Evolutionary conservation across 2,113 vertebrate genomes (phyloP), one percentile per base, ranked within the genome.

Genomic region (Silurus glanis): DNA sequence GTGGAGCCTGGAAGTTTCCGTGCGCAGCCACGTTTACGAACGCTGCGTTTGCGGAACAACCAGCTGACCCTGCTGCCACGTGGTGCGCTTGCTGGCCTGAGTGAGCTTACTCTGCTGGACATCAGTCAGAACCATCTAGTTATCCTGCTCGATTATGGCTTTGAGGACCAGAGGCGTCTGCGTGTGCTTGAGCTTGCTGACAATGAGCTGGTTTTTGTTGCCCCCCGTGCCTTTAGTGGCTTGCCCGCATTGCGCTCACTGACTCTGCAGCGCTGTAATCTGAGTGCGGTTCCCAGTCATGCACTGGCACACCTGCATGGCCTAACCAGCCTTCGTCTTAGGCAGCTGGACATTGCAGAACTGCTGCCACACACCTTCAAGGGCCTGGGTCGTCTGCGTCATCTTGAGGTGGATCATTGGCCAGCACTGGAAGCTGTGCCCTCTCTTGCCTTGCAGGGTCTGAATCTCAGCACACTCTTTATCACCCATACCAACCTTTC

Each of bases 121-220:
- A 96, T 99, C 91, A 97, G 98, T 71, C 97, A 99, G 95, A 99
- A 99, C 93, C 96, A 97, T 90, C 96, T 99, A 86, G 98, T 99
- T 90, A 97, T 99, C 89, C 96, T 99, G 76, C 93, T 99, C 92
- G 98, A 99, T 92, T 97, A 98, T 88, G 98, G 97, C 94, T 99
- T 99, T 92, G 97, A 99, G 94, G 98, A 99, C 91, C 95, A 99
- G 92, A 97, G 96, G 90, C 96, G 95, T 91, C 92, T 99, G 84
- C 95, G 96, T 64, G 96, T 96, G 6, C 94, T 99, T 88, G 97
- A 99, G 90, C 97, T 99, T 4, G 97, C 97, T 0, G 97, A 99
- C 93, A 99, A 99, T 0, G 97, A 99, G 88, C 94, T 99, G 0
- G 98, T 99, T 85, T 99, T 97, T 89, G 95, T 99, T 90, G 98